Conservation (phyloP, 2,888 invertebrate species). For the Diarsia mendica region DNA sequence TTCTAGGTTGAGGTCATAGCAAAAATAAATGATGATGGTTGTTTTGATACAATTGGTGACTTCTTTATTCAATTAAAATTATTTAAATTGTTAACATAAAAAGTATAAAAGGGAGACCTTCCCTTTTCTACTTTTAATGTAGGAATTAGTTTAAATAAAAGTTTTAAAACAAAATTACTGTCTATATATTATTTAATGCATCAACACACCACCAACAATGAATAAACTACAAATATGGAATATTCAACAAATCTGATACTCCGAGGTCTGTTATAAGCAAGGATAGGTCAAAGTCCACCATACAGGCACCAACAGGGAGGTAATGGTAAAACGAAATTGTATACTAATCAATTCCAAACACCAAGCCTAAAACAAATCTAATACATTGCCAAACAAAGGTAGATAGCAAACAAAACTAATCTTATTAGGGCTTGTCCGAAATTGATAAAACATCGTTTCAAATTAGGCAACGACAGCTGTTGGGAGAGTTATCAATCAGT, state of each 20-base stretch:
- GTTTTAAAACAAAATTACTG: too few relatives aligned
- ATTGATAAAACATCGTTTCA: constrained; percentile 23
- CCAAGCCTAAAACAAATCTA: background rate
- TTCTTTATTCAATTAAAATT: background rate
- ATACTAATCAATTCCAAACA: background rate
- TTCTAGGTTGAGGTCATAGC: constrained; percentile 15
- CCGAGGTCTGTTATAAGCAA: too few relatives aligned
- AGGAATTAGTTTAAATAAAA: background rate
- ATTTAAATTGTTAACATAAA: background rate
- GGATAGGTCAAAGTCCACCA: background rate
- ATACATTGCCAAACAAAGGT: background rate
- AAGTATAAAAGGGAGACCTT: too few relatives aligned
- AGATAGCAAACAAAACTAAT: constrained; percentile 2
- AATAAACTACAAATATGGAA: too few relatives aligned
- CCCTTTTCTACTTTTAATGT: background rate
- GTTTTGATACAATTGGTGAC: background rate
- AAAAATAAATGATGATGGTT: background rate
- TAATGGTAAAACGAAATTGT: too few relatives aligned
- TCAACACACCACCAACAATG: too few relatives aligned
- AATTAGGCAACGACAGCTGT: constrained; percentile 36
- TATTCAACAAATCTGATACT: too few relatives aligned
- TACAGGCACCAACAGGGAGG: background rate
- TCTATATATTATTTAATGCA: too few relatives aligned
- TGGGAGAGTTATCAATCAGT: constrained; percentile 53
- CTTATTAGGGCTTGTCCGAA: constrained; percentile 11